These are phyloP conservation scores for Stenichneumon culpator DNA, from an alignment of 2,888 invertebrate genomes.

Conservation along the genomic window DNA sequence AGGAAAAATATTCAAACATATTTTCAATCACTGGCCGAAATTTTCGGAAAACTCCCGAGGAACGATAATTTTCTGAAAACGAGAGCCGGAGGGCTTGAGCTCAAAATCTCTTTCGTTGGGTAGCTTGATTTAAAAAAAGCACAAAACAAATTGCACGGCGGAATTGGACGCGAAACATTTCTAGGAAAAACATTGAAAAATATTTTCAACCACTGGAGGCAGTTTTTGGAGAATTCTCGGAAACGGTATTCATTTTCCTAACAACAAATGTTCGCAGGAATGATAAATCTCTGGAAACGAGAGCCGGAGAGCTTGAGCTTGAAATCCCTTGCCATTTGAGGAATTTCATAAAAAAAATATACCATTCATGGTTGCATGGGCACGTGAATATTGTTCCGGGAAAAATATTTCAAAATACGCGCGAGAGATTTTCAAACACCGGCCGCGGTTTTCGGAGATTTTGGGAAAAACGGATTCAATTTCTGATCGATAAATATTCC, in stretches of 20 bases:
- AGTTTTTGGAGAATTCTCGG: background rate
- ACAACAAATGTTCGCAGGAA: background rate
- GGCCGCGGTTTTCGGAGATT: background rate
- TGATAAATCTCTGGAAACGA: background rate
- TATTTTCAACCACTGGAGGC: background rate
- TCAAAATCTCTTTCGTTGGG: background rate
- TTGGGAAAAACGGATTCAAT: background rate
- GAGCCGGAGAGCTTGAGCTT: too few species aligned
- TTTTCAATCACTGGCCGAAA: background rate
- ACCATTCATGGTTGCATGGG: background rate
- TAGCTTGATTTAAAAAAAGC: background rate
- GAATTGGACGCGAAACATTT: background rate
- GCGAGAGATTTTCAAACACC: background rate
- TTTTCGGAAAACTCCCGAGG: background rate
- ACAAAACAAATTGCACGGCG: background rate
- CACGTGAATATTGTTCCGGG: too few species aligned
- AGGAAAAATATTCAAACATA: too few species aligned
- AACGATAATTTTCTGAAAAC: background rate
- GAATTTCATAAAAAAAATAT: background rate
- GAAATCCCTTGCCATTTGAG: conserved; percentile 17
- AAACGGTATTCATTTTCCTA: background rate
- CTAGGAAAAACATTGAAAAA: background rate
- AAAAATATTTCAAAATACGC: background rate
- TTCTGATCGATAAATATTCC: background rate
- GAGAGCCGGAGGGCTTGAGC: background rate